A percentile compares a stretch with the other conserved stretches of the same genome.
Conservation (phyloP, 2,888 invertebrate genomes). For the Osmoderma eremita region DNA sequence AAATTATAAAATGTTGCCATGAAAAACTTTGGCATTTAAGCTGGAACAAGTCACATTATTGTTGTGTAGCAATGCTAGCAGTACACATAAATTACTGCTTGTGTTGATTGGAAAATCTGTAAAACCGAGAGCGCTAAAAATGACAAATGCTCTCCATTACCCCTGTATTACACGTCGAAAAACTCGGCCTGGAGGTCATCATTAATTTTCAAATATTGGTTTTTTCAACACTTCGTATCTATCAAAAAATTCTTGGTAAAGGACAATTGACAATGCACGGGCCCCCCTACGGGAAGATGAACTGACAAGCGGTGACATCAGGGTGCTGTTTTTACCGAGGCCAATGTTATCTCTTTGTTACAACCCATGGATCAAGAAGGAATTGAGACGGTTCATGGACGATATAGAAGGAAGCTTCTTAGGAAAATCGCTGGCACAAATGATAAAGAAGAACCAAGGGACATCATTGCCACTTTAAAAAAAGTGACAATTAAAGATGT, state of each 20-base stretch:
- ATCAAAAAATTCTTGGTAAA: constrained; percentile 1
- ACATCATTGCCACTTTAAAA: constrained; percentile 1
- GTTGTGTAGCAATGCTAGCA: too few species aligned
- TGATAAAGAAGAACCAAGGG: background rate
- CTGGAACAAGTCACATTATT: background rate
- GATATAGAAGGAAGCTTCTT: background rate
- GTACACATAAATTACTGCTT: background rate
- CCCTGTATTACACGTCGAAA: constrained; percentile 13
- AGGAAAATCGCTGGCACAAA: background rate
- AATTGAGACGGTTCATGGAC: constrained; percentile 1
- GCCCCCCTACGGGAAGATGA: background rate
- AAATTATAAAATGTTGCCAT: constrained; percentile 9
- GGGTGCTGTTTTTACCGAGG: background rate
- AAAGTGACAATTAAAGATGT: constrained; percentile 8
- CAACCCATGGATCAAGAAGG: background rate
- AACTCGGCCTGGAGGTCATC: constrained; percentile 8
- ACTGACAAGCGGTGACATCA: constrained; percentile 1
- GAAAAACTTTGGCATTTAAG: constrained; percentile 14
- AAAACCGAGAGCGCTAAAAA: constrained; percentile 8
- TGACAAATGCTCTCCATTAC: constrained; percentile 6
- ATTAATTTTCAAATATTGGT: background rate
- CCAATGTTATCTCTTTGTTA: background rate
- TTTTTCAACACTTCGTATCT: background rate
- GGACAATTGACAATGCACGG: background rate
- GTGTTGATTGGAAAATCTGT: constrained; percentile 3